Percentiles rank a stretch among this genome's conserved stretches.
phyloP scores from a whole-genome alignment of 2,888 invertebrate genomes.

The Odontocerum albicorne region DNA sequence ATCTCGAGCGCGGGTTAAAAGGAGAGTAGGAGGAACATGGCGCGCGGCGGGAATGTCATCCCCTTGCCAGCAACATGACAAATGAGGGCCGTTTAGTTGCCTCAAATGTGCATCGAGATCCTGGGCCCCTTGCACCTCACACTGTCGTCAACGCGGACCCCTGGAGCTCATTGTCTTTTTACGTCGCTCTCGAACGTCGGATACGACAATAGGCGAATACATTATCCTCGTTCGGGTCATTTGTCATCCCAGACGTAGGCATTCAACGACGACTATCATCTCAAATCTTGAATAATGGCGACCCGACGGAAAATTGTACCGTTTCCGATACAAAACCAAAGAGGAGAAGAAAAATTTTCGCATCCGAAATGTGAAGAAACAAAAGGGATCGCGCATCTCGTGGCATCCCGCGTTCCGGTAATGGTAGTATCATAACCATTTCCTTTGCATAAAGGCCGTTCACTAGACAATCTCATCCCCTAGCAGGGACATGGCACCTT shows the following conservation, averaged over 20 bases:
- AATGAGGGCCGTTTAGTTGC: slow-evolving; percentile 33
- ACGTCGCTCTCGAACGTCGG: slow-evolving; percentile 26
- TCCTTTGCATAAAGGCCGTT: slow-evolving; percentile 35
- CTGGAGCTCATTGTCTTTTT: slow-evolving; percentile 32
- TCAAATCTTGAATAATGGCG: slow-evolving; percentile 35
- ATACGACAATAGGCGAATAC: slow-evolving; percentile 34
- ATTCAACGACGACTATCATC: slow-evolving; percentile 30
- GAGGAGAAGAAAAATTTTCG: slow-evolving; percentile 16
- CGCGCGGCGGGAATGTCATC: slow-evolving; percentile 30
- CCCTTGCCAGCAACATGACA: slow-evolving; percentile 35
- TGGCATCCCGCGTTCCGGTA: slow-evolving; percentile 24
- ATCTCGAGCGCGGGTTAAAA: slow-evolving; percentile 16
- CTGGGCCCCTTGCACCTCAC: background rate
- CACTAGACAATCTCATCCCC: background rate
- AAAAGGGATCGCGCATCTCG: slow-evolving; percentile 27
- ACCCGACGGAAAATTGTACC: slow-evolving; percentile 14
- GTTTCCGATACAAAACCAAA: slow-evolving; percentile 27
- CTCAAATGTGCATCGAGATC: slow-evolving; percentile 28
- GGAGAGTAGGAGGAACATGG: slow-evolving; percentile 21
- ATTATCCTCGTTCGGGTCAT: slow-evolving; percentile 32
- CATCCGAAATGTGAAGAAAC: slow-evolving; percentile 17
- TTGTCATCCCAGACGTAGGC: slow-evolving; percentile 33
- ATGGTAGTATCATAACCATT: slow-evolving; percentile 36
- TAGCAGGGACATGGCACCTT: slow-evolving; percentile 10
- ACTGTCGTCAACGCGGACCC: background rate